A percentile compares a stretch with the other conserved stretches of the same genome.
Evolutionary conservation across 2,888 invertebrate species (phyloP).

Genomic region (Thereva nobilitata): DNA sequence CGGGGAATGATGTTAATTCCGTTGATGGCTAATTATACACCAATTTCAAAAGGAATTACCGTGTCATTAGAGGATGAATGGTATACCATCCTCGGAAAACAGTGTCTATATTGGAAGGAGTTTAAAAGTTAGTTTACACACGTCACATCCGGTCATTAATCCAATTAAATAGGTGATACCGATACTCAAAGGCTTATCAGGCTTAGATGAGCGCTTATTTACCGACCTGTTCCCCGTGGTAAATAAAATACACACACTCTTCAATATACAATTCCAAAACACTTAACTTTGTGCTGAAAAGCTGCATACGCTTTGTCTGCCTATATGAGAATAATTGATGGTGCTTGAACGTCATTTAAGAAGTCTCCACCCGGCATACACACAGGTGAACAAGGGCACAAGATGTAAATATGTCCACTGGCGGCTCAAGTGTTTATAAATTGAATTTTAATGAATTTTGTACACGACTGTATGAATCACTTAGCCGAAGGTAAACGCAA

Average conservation of each 20-base stretch:
- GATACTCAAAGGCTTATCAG: too few species aligned
- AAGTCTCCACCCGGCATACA: too few species aligned
- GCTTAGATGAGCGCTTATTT: too few species aligned
- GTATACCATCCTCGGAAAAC: too few species aligned
- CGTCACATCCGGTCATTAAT: conserved; percentile 14
- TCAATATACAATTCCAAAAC: too few species aligned
- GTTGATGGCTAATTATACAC: conserved; percentile 12
- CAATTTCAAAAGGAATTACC: conserved; percentile 5
- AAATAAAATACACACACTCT: too few species aligned
- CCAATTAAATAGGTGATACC: neutral
- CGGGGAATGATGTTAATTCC: neutral
- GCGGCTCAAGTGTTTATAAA: conserved; percentile 6
- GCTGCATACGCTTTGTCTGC: too few species aligned
- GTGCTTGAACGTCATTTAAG: too few species aligned
- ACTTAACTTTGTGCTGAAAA: too few species aligned
- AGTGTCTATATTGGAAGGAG: too few species aligned
- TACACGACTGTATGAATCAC: neutral
- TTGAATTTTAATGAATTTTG: conserved; percentile 25
- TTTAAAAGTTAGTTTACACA: neutral
- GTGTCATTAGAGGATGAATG: conserved; percentile 6
- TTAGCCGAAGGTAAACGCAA: neutral
- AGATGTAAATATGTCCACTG: neutral
- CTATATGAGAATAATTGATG: too few species aligned
- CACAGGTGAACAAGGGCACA: conserved; percentile 20
- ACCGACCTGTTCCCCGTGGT: too few species aligned